Evolutionary conservation across 1,140 invertebrate species (phyloP), one percentile per base, ranked within the genome.

Genomic region (honey bee (Apis mellifera)): DNA sequence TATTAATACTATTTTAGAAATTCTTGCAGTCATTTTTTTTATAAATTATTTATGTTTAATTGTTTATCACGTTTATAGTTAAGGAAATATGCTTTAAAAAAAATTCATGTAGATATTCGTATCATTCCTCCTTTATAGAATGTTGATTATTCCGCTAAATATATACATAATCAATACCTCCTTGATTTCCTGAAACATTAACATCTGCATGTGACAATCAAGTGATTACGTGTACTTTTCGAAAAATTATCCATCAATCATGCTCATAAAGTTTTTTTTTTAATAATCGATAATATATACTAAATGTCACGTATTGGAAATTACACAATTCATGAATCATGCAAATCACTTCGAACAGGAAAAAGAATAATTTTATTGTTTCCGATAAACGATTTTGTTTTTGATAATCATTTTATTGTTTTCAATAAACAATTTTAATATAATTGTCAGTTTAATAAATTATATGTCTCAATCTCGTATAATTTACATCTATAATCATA

Each of bases 261-360:
- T 42, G 32, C 1, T 50, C 15, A 17, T 26, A 15, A 19, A 62
- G 5, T 65, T 55, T 50, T 52, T 12, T n/a, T 15, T 54, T 52
- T 21, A 7, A 50, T 54, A 54, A 70, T 62, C 9, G 23, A 62
- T 48, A 23, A 48, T 50, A 52, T 9, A 13, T 15, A 9, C 9
- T 1, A 19, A n/a, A 26, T 48, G 75, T 78, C 75, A 50, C 75
- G 75, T 78, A 78, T 50, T 15, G 32, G 32, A 42, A 55, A 66
- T 26, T 48, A 73, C 42, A 12, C n/a, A 21, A 19, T 2, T 54
- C 32, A 19, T 17, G 23, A 52, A 52, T 11, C 15, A 21, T 11
- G 42, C 17, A 54, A 32, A 32, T 42, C 32, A 4, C 9, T 9
- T 68, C 42, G 42, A 15, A 1, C 26, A n/a, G 1, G 15, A 59